A percentile compares a stretch with the other conserved stretches of the same genome.
These are phyloP conservation scores for Ancistrus triradiatus DNA, from an alignment of 2,113 vertebrate genomes.

Conservation along the genomic window DNA sequence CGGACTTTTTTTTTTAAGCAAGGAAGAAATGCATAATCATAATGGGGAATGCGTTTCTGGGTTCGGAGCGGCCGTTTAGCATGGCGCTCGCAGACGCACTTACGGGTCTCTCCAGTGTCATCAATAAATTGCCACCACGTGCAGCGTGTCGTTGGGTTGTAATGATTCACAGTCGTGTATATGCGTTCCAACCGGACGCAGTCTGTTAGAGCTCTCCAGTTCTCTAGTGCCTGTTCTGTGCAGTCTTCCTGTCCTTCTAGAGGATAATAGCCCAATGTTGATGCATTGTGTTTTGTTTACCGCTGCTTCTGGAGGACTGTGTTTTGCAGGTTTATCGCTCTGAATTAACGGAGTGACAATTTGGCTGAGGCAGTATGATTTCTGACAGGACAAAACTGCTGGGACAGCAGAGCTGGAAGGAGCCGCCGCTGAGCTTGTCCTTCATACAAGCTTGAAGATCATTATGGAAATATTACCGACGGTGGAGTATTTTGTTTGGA, in stretches of 20 bases:
- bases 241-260: constrained; percentile 39
- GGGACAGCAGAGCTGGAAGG: constrained; percentile 48
- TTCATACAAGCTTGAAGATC: too few species aligned
- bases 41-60: constrained; percentile 27
- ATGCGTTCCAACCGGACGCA: constrained; percentile 34
- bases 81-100: constrained; percentile 40
- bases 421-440: constrained; percentile 54
- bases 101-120: constrained; percentile 37
- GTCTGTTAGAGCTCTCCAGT: constrained; percentile 39
- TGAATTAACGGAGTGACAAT: constrained; percentile 60
- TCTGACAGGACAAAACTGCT: constrained; percentile 58
- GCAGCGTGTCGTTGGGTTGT: constrained; percentile 34
- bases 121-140: constrained; percentile 42
- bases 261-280: constrained; percentile 48
- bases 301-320: constrained; percentile 49
- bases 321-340: constrained; percentile 54
- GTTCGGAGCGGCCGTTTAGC: constrained; percentile 21
- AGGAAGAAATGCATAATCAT: constrained; percentile 44
- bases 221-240: constrained; percentile 44
- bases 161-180: constrained; percentile 46
- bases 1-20: constrained; percentile 42
- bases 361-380: constrained; percentile 61
- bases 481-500: too few species aligned
- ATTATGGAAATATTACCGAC: too few species aligned
- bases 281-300: constrained; percentile 58